Evolutionary conservation across 2,113 vertebrate genomes (phyloP).

Genomic region (Pipra filicauda): DNA sequence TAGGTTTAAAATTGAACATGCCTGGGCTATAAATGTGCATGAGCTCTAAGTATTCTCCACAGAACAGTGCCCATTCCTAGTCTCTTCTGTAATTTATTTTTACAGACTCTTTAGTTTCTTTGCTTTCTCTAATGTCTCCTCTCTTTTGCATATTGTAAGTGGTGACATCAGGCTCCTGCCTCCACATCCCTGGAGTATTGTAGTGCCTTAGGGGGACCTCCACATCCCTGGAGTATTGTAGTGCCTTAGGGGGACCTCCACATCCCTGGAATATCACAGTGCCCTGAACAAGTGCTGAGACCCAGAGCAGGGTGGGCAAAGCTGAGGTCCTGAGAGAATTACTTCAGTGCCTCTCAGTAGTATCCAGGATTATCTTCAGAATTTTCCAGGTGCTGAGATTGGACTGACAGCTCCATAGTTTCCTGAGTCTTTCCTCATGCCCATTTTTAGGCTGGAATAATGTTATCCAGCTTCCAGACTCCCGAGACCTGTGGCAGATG

Average conservation of each 20-base stretch:
- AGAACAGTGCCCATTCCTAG: neutral
- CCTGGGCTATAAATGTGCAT: neutral
- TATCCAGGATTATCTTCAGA: neutral
- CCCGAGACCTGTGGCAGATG: neutral
- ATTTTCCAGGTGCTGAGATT: neutral
- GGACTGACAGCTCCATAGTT: accelerated
- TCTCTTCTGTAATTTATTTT: neutral
- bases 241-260: neutral
- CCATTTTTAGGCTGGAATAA: neutral
- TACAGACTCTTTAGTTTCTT: neutral
- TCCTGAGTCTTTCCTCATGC: neutral
- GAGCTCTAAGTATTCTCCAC: neutral
- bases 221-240: too few relatives aligned
- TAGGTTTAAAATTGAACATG: neutral
- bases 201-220: too few relatives aligned
- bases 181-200: too few relatives aligned
- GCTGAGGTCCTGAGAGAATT: neutral
- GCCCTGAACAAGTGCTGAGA: neutral
- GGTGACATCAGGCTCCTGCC: too few relatives aligned
- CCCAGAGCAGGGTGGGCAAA: neutral
- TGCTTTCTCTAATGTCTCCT: neutral
- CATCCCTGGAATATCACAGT: too few relatives aligned
- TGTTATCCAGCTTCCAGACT: neutral
- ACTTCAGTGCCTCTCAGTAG: accelerated
- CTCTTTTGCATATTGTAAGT: accelerated